Evolutionary conservation across 2,888 invertebrate genomes (phyloP), one percentile per base, ranked within the genome.

Genomic region (Plebejus argus): DNA sequence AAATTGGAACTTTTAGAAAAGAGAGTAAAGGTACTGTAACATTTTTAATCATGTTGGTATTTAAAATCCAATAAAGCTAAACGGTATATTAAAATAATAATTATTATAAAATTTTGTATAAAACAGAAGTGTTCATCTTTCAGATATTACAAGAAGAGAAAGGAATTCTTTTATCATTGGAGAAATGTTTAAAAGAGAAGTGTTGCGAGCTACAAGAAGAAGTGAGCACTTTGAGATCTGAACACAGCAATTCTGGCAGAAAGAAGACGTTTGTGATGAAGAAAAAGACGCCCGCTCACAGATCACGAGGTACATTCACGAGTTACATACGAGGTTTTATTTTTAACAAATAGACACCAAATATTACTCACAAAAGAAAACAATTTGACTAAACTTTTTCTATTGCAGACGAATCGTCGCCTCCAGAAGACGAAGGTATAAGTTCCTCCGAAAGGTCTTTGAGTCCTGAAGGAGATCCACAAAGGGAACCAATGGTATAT

Each of bases 351-450:
- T 35, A 35, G 1, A 35, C 35, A 35, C 35, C 7, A 35, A 35
- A 35, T 35, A 39, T 0, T 39, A 39, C 35, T 39, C 7, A 8
- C 8, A 8, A 20, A 20, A 58, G 49, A 58, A 58, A 56, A 56
- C 18, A 56, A 8, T 56, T 4, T 12, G 6, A 23, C 1, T 10
- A 8, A 58, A 1, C 10, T 61, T n/a, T 74, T 33, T 75, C n/a
- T 79, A 28, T 93, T 92, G 3, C 85, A 95, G 95, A 94, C 84
- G 95, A 95, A 84, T 96, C 96, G 70, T 96, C 97, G 7, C 97
- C 97, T 81, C 97, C 97, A 61, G 97, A 98, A 90, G 98, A 98
- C 85, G 98, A 98, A 94, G 98, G 98, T 7, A 98, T 98, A 82
- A 97, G 97, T 84, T 97, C 97, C 10, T 97, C 97, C 0, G 98